phyloP scores from a whole-genome alignment of 2,888 invertebrate species.

The Eupithecia tripunctaria region DNA sequence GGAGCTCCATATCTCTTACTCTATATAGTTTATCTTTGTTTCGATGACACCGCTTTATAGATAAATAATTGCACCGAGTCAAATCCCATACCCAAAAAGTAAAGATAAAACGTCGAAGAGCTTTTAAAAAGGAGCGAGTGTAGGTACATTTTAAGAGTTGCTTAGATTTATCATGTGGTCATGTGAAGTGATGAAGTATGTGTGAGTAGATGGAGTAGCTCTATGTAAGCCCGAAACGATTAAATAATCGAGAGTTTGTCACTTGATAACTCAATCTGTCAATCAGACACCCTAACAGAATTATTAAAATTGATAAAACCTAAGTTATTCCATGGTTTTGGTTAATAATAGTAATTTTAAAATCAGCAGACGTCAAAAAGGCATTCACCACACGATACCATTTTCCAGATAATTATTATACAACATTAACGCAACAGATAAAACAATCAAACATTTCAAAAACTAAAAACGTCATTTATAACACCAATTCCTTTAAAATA shows the following conservation, averaged over 20 bases:
- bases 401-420: conserved; percentile 36
- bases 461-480: conserved; percentile 13
- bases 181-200: too few relatives aligned
- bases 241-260: background rate
- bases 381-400: conserved; percentile 67
- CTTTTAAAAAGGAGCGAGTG: too few relatives aligned
- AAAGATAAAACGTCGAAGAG: too few relatives aligned
- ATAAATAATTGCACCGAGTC: background rate
- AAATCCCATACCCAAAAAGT: background rate
- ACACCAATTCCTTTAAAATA: conserved; percentile 29
- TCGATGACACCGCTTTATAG: background rate
- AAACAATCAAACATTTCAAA: conserved; percentile 66
- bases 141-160: too few relatives aligned
- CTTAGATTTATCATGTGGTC: too few relatives aligned
- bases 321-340: background rate
- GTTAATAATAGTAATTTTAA: conserved; percentile 64
- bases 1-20: background rate
- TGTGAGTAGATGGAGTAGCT: background rate
- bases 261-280: background rate
- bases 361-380: conserved; percentile 63
- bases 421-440: conserved; percentile 75
- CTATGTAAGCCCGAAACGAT: background rate
- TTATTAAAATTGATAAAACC: background rate
- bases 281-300: background rate
- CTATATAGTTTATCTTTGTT: background rate